Evolutionary conservation across 2,888 invertebrate genomes (phyloP).

Genomic region (Diplazon laetatorius): DNA sequence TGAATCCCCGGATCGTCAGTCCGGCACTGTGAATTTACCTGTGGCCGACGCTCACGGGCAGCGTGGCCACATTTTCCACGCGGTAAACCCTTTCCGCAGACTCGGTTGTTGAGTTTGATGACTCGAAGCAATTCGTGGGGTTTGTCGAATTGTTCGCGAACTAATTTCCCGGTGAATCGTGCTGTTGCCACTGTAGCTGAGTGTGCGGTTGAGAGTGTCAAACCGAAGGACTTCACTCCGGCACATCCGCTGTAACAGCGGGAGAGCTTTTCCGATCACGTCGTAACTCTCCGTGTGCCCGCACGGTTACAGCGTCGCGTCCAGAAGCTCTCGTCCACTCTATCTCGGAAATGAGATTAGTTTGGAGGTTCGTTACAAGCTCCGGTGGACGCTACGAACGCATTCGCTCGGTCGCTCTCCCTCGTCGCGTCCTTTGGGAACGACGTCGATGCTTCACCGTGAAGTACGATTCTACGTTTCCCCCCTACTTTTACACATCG

Average conservation of each 20-base stretch:
- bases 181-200: conserved; percentile 14
- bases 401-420: conserved; percentile 22
- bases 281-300: conserved; percentile 54
- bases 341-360: conserved; percentile 75
- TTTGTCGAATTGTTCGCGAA: conserved; percentile 62
- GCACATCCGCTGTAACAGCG: conserved; percentile 29
- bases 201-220: background rate
- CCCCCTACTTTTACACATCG: background rate
- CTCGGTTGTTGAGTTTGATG: conserved; percentile 54
- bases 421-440: conserved; percentile 48
- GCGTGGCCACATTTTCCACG: conserved; percentile 7
- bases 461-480: conserved; percentile 30
- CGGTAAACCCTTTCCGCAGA: background rate
- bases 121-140: conserved; percentile 53
- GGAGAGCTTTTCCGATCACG: conserved; percentile 48
- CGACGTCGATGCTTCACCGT: conserved; percentile 48
- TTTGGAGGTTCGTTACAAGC: conserved; percentile 71
- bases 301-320: conserved; percentile 70
- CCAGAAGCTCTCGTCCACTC: conserved; percentile 65
- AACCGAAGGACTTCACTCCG: background rate
- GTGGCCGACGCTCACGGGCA: conserved; percentile 21
- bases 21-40: conserved; percentile 44
- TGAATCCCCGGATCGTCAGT: conserved; percentile 16
- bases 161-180: conserved; percentile 61
- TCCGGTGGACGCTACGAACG: conserved; percentile 22